phyloP scores from a whole-genome alignment of 2,888 invertebrate genomes.

The Dynastes hyllus region DNA sequence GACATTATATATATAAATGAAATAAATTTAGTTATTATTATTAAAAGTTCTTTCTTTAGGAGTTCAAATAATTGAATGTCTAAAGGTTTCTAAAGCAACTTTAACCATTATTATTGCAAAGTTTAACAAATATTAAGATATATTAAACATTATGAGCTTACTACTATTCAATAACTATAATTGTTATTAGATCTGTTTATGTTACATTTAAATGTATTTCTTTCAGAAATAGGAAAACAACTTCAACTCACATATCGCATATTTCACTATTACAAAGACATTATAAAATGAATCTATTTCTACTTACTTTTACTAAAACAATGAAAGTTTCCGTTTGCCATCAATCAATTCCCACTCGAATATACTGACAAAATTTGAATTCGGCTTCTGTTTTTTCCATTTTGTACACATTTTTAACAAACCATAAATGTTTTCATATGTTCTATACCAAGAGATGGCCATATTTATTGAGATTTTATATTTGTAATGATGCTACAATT shows the following conservation, averaged over 20 bases:
- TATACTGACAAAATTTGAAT: neutral
- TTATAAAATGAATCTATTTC: neutral
- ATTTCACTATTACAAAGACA: too few relatives aligned
- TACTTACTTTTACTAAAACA: conserved; percentile 12
- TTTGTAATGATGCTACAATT: neutral
- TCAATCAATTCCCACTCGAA: conserved; percentile 22
- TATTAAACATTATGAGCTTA: too few relatives aligned
- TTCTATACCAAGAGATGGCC: neutral
- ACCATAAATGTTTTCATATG: neutral
- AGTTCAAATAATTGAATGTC: too few relatives aligned
- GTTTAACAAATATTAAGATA: neutral
- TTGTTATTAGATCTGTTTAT: too few relatives aligned
- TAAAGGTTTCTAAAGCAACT: too few relatives aligned
- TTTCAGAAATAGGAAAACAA: neutral
- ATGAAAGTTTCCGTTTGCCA: conserved; percentile 13
- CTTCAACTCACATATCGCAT: neutral
- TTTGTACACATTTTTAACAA: neutral
- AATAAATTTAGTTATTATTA: too few relatives aligned
- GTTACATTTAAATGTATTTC: too few relatives aligned
- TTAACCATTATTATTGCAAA: neutral
- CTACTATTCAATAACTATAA: too few relatives aligned
- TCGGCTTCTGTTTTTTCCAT: conserved; percentile 24
- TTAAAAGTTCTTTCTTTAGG: too few relatives aligned
- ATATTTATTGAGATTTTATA: neutral
- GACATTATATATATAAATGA: neutral